These are phyloP conservation scores for Fregetta grallaria DNA, from an alignment of 2,113 vertebrate species.

Conservation along the genomic window DNA sequence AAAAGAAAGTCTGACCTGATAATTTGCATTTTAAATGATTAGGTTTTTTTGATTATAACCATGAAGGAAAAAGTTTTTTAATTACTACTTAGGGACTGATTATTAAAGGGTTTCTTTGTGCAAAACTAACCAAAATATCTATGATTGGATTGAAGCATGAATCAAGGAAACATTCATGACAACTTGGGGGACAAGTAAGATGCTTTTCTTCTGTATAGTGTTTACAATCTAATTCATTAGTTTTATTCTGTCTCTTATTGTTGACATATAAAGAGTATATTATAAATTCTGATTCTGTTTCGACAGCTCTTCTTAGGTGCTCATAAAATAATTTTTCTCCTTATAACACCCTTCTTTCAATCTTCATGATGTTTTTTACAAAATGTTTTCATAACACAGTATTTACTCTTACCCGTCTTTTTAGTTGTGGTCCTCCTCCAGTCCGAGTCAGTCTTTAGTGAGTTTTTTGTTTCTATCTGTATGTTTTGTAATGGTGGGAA, in stretches of 20 bases:
- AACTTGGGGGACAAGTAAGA: neutral
- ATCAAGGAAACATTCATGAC: neutral
- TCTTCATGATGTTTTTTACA: neutral
- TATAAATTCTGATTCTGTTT: neutral
- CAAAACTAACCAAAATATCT: neutral
- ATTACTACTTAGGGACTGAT: neutral
- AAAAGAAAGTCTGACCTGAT: neutral
- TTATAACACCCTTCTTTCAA: neutral
- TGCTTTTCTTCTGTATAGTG: neutral
- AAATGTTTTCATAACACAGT: neutral
- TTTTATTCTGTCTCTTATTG: neutral
- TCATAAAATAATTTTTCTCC: neutral
- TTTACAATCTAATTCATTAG: neutral
- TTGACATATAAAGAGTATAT: neutral
- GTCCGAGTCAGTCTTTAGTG: constrained; percentile 80
- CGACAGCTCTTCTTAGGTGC: neutral
- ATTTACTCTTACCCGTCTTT: constrained; percentile 53
- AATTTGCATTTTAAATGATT: neutral
- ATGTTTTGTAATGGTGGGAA: constrained; percentile 35
- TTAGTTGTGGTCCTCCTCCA: constrained; percentile 75
- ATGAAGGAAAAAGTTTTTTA: neutral
- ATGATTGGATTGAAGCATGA: neutral
- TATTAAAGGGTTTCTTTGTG: neutral
- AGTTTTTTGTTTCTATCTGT: constrained; percentile 58
- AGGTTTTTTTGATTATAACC: neutral